Conservation (phyloP, 2,113 vertebrate species). For the Smithornis capensis region DNA sequence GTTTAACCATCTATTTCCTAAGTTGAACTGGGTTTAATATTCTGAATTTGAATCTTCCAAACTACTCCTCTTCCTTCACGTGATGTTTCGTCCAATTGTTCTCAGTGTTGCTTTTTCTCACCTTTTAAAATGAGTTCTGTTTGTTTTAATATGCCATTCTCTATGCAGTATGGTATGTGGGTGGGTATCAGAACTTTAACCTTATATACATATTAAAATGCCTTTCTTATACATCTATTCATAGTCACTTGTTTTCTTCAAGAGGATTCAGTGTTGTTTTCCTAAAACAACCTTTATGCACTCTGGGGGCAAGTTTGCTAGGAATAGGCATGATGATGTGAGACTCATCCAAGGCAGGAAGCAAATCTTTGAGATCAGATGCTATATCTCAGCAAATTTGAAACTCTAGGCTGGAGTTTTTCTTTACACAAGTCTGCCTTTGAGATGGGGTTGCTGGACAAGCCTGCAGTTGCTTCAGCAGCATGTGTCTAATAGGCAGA, state of each 20-base stretch:
- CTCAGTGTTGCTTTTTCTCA: neutral
- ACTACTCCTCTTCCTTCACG: neutral
- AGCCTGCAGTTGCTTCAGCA: neutral
- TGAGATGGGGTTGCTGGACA: neutral
- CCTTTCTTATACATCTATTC: neutral
- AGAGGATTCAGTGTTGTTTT: neutral
- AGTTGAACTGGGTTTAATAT: neutral
- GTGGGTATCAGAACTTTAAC: neutral
- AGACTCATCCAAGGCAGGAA: neutral
- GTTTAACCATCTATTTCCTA: neutral
- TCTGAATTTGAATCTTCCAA: neutral
- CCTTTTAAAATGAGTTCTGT: neutral
- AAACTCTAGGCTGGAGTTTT: neutral
- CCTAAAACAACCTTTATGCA: neutral
- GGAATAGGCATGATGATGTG: neutral
- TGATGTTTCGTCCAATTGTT: neutral
- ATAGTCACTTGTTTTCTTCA: neutral
- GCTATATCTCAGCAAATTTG: neutral
- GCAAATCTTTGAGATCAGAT: neutral
- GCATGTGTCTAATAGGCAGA: accelerated
- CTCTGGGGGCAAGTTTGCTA: neutral
- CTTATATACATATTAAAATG: neutral
- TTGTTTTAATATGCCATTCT: neutral
- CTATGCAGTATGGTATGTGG: neutral
- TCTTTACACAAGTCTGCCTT: neutral